Evolutionary conservation across 2,113 vertebrate genomes (phyloP), one percentile per base, ranked within the genome.

Genomic region (Atlantisia rogersi): DNA sequence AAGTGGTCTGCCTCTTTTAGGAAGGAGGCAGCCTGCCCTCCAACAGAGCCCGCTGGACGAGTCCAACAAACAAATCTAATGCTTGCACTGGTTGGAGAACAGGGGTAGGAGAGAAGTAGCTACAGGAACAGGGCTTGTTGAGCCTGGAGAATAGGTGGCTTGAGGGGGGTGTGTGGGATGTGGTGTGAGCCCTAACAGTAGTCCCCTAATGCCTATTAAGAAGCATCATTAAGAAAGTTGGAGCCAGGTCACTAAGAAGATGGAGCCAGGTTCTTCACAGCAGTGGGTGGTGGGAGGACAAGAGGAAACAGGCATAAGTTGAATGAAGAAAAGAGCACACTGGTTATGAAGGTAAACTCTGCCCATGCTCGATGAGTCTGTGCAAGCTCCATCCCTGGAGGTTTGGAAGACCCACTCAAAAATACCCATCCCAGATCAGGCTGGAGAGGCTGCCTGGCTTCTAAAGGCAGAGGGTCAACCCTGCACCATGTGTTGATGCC

Each of bases 401-500:
- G 8, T 68, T 79, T 93, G 64, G 16, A 53, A 62, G 52, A 65
- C 20, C 26, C 8, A 20, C 53, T 82, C n/a, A 78, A 60, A 91
- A 94, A 59, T 2, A 42, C 28, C 22, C 26, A 85, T 39, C 24
- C 15, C 60, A 86, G 32, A 35, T 53, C 18, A 52, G 29, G n/a
- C 32, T 70, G n/a, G 37, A 92, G 32, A 88, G 29, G 9, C 7
- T 53, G 50, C 20, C 20, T 56, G 81, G 56, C 60, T 83, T 67
- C 46, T 70, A 56, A 39, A 52, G 37, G 60, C n/a, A 59, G n/a
- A 28, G 46, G 67, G 24, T 64, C 59, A 78, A 15, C 42, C 37
- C 71, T 63, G 48, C 7, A 62, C 28, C 48, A 44, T 46, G 22
- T 39, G 31, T 46, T 0, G 0, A 24, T 46, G 32, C 21, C 25